Percentiles rank a stretch among this genome's conserved stretches.
Evolutionary conservation across 2,797 vertebrate species (phyloP).

Genomic region (Valencia hispanica): DNA sequence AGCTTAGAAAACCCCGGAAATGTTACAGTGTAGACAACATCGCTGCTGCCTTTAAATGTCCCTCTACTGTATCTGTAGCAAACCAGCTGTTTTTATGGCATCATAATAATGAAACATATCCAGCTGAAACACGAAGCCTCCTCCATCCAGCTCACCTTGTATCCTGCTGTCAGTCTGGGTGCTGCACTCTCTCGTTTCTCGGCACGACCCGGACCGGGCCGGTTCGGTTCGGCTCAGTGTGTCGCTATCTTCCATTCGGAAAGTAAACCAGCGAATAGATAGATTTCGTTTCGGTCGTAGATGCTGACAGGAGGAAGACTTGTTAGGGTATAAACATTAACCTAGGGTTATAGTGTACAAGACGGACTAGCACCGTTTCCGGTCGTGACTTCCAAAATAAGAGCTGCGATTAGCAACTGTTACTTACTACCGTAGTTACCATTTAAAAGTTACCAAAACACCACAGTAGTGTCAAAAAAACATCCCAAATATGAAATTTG

Average conservation of each 20-base stretch:
- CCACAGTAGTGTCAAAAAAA: not conserved
- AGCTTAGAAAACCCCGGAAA: not conserved
- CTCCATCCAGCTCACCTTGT: slow-evolving; percentile 68
- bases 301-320: fast-evolving
- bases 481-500: not conserved
- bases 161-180: slow-evolving; percentile 73
- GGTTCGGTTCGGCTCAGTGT: slow-evolving; percentile 22
- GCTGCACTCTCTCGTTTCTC: slow-evolving; percentile 57
- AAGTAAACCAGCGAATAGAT: not conserved
- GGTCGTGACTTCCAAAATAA: slow-evolving; percentile 24
- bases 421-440: not conserved
- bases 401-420: not conserved
- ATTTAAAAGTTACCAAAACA: not conserved
- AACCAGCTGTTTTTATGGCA: slow-evolving; percentile 4
- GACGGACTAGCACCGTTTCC: not conserved
- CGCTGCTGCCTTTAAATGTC: not conserved
- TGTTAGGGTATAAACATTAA: not conserved
- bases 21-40: not conserved
- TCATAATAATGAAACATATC: not conserved
- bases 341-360: not conserved
- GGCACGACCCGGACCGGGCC: slow-evolving; percentile 2
- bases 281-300: fast-evolving
- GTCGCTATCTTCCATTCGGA: slow-evolving; percentile 71
- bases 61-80: not conserved
- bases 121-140: not conserved